Conservation (phyloP, 2,888 invertebrate genomes). For the Plebejus anna region DNA sequence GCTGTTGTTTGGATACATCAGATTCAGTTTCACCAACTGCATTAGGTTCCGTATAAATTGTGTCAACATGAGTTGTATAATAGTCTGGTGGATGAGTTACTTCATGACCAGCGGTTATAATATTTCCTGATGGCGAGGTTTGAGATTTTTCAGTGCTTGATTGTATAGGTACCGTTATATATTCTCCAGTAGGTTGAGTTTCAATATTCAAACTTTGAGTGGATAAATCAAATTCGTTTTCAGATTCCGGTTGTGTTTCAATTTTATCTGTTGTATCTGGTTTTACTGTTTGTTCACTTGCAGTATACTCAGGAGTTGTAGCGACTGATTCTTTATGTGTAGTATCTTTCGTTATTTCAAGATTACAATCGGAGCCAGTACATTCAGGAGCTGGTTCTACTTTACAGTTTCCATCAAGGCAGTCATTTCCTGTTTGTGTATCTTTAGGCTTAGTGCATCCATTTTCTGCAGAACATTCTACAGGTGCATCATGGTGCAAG, state of each 20-base stretch:
- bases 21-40: not conserved
- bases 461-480: conserved; percentile 20
- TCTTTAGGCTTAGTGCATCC: conserved; percentile 31
- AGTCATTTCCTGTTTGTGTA: conserved; percentile 41
- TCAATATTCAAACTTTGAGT: not conserved
- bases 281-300: conserved; percentile 33
- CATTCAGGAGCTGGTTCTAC: conserved; percentile 49
- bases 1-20: not conserved
- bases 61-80: not conserved
- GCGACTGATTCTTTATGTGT: conserved; percentile 23
- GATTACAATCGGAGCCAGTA: conserved; percentile 45
- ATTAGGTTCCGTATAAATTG: not conserved
- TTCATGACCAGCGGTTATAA: not conserved
- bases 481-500: conserved; percentile 28
- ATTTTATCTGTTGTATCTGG: conserved; percentile 28
- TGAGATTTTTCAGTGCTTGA: conserved; percentile 33
- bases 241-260: conserved; percentile 5
- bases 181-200: conserved; percentile 27
- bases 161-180: conserved; percentile 34
- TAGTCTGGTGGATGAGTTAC: not conserved
- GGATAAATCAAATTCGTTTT: conserved; percentile 13
- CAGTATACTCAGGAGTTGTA: conserved; percentile 33
- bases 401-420: conserved; percentile 53
- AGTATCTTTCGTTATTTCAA: conserved; percentile 30
- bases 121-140: not conserved